A percentile compares a stretch with the other conserved stretches of the same genome.
Conservation (phyloP, 2,888 invertebrate genomes). For the Rhagonycha lutea region DNA sequence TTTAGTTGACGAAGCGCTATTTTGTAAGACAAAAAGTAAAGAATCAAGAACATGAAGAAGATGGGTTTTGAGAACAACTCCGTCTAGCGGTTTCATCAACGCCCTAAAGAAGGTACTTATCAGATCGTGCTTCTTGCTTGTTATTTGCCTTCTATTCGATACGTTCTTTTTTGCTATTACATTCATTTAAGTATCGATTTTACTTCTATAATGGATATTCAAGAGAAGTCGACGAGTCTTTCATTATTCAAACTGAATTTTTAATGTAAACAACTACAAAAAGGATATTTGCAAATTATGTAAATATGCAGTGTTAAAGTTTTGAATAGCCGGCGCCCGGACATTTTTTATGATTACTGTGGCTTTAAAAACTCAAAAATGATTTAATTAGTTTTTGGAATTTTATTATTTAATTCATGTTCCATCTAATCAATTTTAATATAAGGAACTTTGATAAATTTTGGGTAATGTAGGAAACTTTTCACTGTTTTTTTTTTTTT, state of each 20-base stretch:
- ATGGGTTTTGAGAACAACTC: conserved; percentile 16
- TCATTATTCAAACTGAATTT: conserved; percentile 8
- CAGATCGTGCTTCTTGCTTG: conserved; percentile 45
- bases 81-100: conserved; percentile 39
- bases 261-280: neutral
- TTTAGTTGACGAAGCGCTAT: conserved; percentile 6
- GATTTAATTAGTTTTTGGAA: neutral
- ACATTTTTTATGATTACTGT: neutral
- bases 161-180: conserved; percentile 34
- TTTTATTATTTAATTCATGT: neutral
- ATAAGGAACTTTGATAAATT: neutral
- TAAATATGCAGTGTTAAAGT: neutral
- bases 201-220: conserved; percentile 26
- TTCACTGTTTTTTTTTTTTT: neutral
- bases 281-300: neutral
- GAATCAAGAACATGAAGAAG: conserved; percentile 11
- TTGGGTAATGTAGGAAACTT: neutral
- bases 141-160: conserved; percentile 38
- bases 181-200: conserved; percentile 40
- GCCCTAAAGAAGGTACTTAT: conserved; percentile 42
- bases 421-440: neutral
- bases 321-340: neutral
- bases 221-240: conserved; percentile 2
- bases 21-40: conserved; percentile 3
- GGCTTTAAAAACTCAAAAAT: neutral